Conservation (phyloP, 2,113 vertebrate genomes). For the Gambusia holbrooki region DNA sequence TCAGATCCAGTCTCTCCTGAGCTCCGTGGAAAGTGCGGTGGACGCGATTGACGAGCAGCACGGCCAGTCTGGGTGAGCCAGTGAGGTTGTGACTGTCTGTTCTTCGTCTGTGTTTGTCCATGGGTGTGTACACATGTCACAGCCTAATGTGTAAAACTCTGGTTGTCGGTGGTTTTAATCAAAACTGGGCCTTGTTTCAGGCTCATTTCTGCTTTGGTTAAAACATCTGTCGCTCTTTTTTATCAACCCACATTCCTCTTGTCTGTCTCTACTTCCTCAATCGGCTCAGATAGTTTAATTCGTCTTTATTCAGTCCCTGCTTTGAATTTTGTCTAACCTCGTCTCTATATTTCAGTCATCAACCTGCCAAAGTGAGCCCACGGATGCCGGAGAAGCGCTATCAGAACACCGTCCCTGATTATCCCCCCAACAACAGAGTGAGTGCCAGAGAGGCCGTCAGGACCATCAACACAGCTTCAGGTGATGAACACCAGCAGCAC, state of each 20-base stretch:
- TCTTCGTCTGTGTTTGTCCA: constrained; percentile 13
- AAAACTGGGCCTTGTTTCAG: constrained; percentile 42
- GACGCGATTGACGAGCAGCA: constrained; percentile 96
- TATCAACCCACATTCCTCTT: constrained; percentile 6
- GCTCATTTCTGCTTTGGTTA: constrained; percentile 35
- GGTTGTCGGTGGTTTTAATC: constrained; percentile 40
- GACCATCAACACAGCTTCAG: constrained; percentile 84
- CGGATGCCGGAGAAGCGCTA: constrained; percentile 78
- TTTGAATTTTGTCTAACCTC: background rate
- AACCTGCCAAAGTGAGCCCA: constrained; percentile 81
- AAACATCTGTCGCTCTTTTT: constrained; percentile 24
- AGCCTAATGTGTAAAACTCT: constrained; percentile 43
- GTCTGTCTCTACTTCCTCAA: background rate
- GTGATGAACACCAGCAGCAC: constrained; percentile 46
- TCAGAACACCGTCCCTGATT: constrained; percentile 80
- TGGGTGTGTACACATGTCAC: constrained; percentile 13
- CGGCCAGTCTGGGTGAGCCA: constrained; percentile 85
- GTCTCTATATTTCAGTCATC: constrained; percentile 75
- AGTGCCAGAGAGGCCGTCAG: constrained; percentile 81
- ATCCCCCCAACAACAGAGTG: constrained; percentile 83
- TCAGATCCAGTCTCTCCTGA: constrained; percentile 96
- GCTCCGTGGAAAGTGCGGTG: constrained; percentile 94
- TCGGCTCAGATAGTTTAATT: background rate
- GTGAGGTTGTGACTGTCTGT: constrained; percentile 9
- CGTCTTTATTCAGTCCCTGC: background rate